Conservation (phyloP, 2,888 invertebrate species). For the Himalopsyche tibetana region DNA sequence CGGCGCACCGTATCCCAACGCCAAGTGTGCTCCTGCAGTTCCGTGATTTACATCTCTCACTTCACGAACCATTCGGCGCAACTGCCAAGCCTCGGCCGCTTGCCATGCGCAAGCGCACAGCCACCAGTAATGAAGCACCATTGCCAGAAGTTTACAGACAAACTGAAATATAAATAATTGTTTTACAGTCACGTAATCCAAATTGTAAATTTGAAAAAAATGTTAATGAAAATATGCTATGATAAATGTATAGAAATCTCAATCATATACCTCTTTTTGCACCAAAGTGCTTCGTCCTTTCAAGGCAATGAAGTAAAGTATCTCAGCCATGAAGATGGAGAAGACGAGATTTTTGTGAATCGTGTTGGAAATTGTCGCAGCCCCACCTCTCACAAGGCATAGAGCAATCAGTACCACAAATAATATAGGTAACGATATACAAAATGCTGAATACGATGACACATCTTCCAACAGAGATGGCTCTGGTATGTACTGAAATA, state of each 20-base stretch:
- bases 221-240: not conserved
- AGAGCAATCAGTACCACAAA: conserved; percentile 87
- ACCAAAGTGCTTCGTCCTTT: conserved; percentile 88
- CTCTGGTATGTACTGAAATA: conserved; percentile 86
- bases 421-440: conserved; percentile 88
- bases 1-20: conserved; percentile 94
- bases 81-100: conserved; percentile 93
- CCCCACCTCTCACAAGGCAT: conserved; percentile 87
- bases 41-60: conserved; percentile 97
- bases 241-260: not conserved
- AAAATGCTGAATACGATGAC: conserved; percentile 92
- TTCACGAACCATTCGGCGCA: conserved; percentile 95
- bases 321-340: conserved; percentile 90
- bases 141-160: conserved; percentile 92
- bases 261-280: conserved; percentile 83
- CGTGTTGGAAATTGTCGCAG: conserved; percentile 92
- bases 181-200: not conserved
- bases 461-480: conserved; percentile 91
- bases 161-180: conserved; percentile 75
- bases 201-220: not conserved
- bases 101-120: conserved; percentile 93
- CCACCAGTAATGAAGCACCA: conserved; percentile 95
- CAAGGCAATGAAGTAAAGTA: conserved; percentile 91
- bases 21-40: conserved; percentile 93
- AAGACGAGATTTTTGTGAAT: conserved; percentile 96